phyloP scores from a whole-genome alignment of 2,113 vertebrate species.

The Neopipo cinnamomea region DNA sequence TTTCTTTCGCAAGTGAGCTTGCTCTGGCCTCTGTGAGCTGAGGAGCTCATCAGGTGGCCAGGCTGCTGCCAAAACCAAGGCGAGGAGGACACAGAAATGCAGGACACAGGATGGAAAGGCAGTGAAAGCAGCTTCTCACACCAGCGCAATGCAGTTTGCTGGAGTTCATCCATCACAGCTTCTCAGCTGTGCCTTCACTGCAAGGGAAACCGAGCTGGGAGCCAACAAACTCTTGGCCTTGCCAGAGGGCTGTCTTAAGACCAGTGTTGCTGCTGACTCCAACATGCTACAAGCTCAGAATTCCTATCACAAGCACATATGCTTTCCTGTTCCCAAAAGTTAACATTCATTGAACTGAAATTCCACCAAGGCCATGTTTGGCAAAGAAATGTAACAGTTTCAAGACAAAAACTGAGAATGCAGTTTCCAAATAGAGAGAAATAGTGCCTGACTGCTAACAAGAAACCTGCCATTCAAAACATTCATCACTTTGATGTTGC shows the following conservation, averaged over 20 bases:
- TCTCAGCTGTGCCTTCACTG: not conserved
- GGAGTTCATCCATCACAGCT: not conserved
- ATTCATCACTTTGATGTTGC: not conserved
- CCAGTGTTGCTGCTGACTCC: not conserved
- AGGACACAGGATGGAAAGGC: not conserved
- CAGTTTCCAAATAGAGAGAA: not conserved
- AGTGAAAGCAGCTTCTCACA: not conserved
- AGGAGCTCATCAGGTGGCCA: not conserved
- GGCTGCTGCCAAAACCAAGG: not conserved
- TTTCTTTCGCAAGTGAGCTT: not conserved
- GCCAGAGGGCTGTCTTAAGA: not conserved
- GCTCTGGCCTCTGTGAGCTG: not conserved
- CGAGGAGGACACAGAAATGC: accelerated
- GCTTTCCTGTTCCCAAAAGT: not conserved
- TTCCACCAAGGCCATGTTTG: not conserved
- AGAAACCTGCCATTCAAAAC: not conserved
- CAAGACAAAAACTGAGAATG: not conserved
- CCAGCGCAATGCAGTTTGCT: not conserved
- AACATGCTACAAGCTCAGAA: accelerated
- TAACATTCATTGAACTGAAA: not conserved
- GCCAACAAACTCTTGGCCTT: not conserved
- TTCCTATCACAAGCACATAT: not conserved
- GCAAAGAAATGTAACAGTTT: not conserved
- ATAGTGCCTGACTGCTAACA: not conserved
- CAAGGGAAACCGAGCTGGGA: not conserved